phyloP scores from a whole-genome alignment of 2,113 vertebrate genomes.

The Hippocampus comes region DNA sequence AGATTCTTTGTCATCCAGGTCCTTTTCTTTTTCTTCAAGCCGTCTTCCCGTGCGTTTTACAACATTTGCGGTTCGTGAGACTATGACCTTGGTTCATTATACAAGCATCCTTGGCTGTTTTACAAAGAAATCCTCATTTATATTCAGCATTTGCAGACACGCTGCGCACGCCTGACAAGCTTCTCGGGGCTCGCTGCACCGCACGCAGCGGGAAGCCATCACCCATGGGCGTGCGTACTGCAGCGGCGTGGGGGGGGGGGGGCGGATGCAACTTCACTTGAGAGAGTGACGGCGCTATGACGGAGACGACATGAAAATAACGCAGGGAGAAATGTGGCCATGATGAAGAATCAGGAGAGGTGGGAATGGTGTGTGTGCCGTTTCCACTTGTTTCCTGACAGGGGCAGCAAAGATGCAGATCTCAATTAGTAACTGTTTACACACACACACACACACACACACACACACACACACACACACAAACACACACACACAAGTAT shows the following conservation, averaged over 20 bases:
- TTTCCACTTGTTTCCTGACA: slow-evolving; percentile 57
- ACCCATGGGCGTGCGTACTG: slow-evolving; percentile 31
- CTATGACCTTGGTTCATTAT: background rate
- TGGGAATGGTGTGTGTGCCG: slow-evolving; percentile 27
- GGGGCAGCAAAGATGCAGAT: slow-evolving; percentile 74
- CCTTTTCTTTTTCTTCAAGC: background rate
- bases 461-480: background rate
- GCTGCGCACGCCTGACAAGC: slow-evolving; percentile 15
- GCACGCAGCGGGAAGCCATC: slow-evolving; percentile 30
- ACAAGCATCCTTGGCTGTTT: background rate
- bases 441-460: background rate
- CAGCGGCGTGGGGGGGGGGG: slow-evolving; percentile 29
- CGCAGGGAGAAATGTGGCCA: background rate
- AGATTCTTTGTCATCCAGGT: no score
- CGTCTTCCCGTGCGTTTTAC: background rate
- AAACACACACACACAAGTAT: background rate
- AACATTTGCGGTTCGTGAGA: background rate
- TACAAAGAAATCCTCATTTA: background rate
- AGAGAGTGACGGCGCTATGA: slow-evolving; percentile 11
- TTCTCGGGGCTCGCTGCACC: slow-evolving; percentile 18
- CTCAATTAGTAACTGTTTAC: slow-evolving; percentile 14
- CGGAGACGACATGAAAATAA: slow-evolving; percentile 14
- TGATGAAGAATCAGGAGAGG: background rate
- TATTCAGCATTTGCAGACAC: slow-evolving; percentile 6
- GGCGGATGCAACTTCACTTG: background rate